These are phyloP conservation scores for Arbacia lixula DNA, from an alignment of 53 echinoderm and acorn worm species.

Conservation along the genomic window DNA sequence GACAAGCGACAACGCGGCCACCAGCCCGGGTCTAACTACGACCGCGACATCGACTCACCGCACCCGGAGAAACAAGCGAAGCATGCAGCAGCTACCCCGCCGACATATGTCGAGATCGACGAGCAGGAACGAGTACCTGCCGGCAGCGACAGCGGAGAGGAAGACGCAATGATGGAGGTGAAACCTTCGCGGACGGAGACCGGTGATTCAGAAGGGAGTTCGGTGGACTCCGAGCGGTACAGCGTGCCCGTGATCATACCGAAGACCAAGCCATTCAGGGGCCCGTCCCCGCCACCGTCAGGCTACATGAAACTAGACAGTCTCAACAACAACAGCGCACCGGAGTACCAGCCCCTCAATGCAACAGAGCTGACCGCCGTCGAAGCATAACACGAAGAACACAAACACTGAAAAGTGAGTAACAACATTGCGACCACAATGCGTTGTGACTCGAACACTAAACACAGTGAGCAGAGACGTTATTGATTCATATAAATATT, in stretches of 20 bases:
- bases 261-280: constrained; percentile 38
- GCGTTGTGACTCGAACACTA: too few species aligned
- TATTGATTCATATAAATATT: too few species aligned
- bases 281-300: constrained; percentile 39
- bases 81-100: background rate
- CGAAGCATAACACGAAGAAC: background rate
- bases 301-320: constrained; percentile 49
- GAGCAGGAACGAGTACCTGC: constrained; percentile 11
- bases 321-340: constrained; percentile 27
- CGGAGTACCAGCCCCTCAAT: constrained; percentile 28
- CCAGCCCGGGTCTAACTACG: background rate
- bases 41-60: constrained; percentile 1
- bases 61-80: constrained; percentile 29
- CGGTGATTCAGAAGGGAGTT: constrained; percentile 19
- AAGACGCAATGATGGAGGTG: background rate
- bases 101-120: constrained; percentile 49
- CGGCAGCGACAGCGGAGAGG: background rate
- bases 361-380: constrained; percentile 4
- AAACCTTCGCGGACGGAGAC: constrained; percentile 1
- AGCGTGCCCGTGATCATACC: constrained; percentile 39
- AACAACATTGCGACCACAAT: too few species aligned
- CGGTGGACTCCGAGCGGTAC: constrained; percentile 46
- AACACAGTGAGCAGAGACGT: too few species aligned
- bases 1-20: constrained; percentile 39
- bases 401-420: too few species aligned